Evolutionary conservation across 2,113 vertebrate species (phyloP), one percentile per base, ranked within the genome.

Genomic region (Sapayoa aenigma): DNA sequence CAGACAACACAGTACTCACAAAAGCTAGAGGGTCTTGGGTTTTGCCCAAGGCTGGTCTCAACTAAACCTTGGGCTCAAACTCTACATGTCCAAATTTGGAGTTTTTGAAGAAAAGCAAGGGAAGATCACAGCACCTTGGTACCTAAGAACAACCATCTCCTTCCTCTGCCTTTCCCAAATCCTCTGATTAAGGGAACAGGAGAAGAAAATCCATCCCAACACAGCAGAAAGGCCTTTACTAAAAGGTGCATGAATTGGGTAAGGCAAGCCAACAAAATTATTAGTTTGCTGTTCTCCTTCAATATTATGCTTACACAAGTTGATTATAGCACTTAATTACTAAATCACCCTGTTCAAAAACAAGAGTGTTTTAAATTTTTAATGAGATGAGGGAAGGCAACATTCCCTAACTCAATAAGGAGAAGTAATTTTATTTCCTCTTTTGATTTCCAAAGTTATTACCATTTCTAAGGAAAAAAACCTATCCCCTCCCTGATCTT

Each of bases 291-390:
- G 80, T 94, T 90, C 93, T 90, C 87, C 80, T 97, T 96, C 96
- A 94, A 86, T 95, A 96, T 96, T 97, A 94, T 97, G 96, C 98
- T 98, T 98, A 98, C 75, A 97, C 86, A 97, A 97, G 96, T 97
- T 98, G 97, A 97, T 98, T 98, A 98, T 52, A 97, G 96, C 96
- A 98, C 96, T 98, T 98, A 98, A 98, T 98, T 98, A 98, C 94
- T 96, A 98, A 98, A 98, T 98, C 95, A 94, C 80, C 84, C 97
- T 95, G 95, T 94, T 98, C 95, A 96, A 97, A 96, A 97, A 72
- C 85, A 95, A 96, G 94, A 97, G 94, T 58, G 88, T 94, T 96
- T 97, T 98, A 93, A 89, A 97, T 98, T 96, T 97, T 98, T 98
- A 98, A 98, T 98, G 97, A 98, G 92, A 91, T 94, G 94, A 95